Percentiles rank a stretch among this genome's conserved stretches.
These are phyloP conservation scores for Pangasianodon gigas DNA, from an alignment of 2,113 vertebrate genomes.

Conservation along the genomic window DNA sequence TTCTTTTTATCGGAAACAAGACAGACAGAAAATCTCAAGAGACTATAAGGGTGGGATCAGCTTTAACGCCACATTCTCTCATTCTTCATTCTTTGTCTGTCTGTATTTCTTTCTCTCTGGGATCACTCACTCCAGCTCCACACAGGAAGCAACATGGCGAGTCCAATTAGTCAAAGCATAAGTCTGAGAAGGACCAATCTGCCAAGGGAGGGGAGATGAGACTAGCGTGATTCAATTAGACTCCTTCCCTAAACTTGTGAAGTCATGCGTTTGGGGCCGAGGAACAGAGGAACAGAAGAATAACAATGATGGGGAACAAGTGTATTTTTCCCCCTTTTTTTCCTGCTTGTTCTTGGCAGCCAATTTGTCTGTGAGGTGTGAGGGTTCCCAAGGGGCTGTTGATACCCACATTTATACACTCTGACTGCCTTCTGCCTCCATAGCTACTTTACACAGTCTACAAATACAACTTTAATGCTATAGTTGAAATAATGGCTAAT, in stretches of 20 bases:
- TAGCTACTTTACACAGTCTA: background rate
- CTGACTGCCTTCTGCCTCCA: background rate
- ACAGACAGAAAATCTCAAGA: conserved; percentile 5
- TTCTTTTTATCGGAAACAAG: background rate
- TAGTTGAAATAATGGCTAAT: background rate
- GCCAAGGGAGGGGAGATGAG: conserved; percentile 32
- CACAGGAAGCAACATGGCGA: conserved; percentile 57
- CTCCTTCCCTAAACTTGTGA: conserved; percentile 35
- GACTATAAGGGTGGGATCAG: conserved; percentile 31
- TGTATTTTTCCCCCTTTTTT: conserved; percentile 24
- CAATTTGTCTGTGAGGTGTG: conserved; percentile 31
- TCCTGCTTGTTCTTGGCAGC: conserved; percentile 22
- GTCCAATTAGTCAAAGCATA: conserved; percentile 52
- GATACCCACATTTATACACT: conserved; percentile 32
- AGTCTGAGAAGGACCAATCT: conserved; percentile 45
- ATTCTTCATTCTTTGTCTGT: conserved; percentile 25
- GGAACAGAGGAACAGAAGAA: conserved; percentile 31
- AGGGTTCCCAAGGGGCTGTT: conserved; percentile 27
- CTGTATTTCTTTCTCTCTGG: conserved; percentile 21
- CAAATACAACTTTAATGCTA: background rate
- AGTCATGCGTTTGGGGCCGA: conserved; percentile 43
- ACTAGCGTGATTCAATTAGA: conserved; percentile 4
- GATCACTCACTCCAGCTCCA: conserved; percentile 42
- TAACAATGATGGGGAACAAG: conserved; percentile 39
- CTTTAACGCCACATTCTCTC: conserved; percentile 9